Base-by-base conservation (phyloP, 2,888 invertebrate genomes). In the Agrochola lychnidis region DNA sequence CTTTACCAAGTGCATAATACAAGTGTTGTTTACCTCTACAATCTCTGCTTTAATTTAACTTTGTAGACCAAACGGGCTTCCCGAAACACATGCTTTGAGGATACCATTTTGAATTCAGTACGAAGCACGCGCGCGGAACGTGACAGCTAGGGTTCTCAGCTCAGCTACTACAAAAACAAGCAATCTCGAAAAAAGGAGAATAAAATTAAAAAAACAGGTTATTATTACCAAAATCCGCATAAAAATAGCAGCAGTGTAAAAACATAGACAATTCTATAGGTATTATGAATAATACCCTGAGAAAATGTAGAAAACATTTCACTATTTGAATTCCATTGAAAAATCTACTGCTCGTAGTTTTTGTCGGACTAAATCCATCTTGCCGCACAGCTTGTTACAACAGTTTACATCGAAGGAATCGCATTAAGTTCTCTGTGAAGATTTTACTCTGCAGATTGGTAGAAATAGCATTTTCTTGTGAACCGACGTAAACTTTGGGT, bases 281-380 rank as follows among this genome's bases (percentile, higher is more conserved):
- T 51, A 67, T 9, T 25, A 16, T 61, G 30, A 30, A 30, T 59
- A 16, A 16, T 16, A 30, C 30, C 30, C 30, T 16, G 59, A 36
- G 19, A 61, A 30, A 19, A 30, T 14, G n/a, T 42, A 66, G n/a
- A 76, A 70, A 76, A 57, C 6, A 67, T 42, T 14, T 57, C 62
- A 12, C 30, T 51, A 45, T 67, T 63, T 64, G n/a, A 66, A 66
- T 64, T 51, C 63, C 10, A 7, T 48, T 48, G 68, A 69, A 56
- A 82, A 71, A 77, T 69, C 68, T 25, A 71, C 36, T 59, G 51
- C 57, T 63, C 5, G 56, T 76, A 70, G 53, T 76, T 82, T 76
- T 76, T 76, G 61, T 67, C 61, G 75, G 57, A 67, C 67, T 78
- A 62, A 83, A 83, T 78, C 69, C 51, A 66, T 79, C 62, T 82